These are phyloP conservation scores for Lamprotornis superbus DNA, from an alignment of 2,113 vertebrate genomes.

Conservation along the genomic window DNA sequence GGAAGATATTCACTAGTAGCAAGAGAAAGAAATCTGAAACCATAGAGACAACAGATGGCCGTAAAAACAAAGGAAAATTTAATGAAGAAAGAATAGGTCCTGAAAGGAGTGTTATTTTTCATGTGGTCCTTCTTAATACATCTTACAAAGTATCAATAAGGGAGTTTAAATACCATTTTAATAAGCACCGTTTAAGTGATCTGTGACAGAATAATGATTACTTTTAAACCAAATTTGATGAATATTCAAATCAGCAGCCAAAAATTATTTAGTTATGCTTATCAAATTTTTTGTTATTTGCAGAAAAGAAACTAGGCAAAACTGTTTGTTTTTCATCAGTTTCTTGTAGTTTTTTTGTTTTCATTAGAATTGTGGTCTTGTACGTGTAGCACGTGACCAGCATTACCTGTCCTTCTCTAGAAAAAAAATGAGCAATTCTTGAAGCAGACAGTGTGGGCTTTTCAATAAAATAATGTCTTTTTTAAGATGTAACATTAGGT, in stretches of 20 bases:
- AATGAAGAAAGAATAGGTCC: background rate
- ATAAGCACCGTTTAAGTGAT: background rate
- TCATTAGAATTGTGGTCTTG: background rate
- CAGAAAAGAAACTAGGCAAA: background rate
- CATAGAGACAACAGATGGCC: background rate
- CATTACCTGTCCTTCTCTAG: background rate
- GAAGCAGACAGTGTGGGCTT: background rate
- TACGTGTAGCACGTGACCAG: background rate
- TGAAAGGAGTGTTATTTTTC: background rate
- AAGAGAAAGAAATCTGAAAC: background rate
- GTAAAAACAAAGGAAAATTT: background rate
- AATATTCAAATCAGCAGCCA: background rate
- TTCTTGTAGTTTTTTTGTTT: background rate
- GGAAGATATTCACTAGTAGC: background rate
- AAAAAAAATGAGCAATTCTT: background rate
- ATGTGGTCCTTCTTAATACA: background rate
- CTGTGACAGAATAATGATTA: background rate
- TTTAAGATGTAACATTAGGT: background rate
- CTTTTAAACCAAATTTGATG: background rate
- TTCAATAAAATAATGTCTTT: background rate
- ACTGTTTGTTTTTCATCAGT: background rate
- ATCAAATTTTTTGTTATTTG: background rate
- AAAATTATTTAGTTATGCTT: background rate
- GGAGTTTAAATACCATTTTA: background rate
- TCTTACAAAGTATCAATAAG: background rate